A percentile compares a stretch with the other conserved stretches of the same genome.
phyloP scores from a whole-genome alignment of 2,888 invertebrate species.

The Oxyscelio sp. region DNA sequence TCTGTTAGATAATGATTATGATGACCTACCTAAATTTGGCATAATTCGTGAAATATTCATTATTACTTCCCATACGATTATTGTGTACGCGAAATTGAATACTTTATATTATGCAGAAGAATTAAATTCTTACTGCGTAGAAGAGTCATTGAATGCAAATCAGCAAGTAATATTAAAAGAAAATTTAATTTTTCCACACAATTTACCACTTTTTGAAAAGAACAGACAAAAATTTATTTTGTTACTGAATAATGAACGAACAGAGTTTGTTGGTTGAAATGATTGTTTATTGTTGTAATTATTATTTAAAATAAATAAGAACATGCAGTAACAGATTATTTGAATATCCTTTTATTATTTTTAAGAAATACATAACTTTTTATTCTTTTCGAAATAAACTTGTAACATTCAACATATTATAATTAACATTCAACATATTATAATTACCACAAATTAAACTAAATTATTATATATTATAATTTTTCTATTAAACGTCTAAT shows the following conservation, averaged over 20 bases:
- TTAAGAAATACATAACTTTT: no score
- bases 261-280: constrained; percentile 17
- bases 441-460: no score
- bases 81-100: not conserved
- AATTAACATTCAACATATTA: no score
- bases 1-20: not conserved
- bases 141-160: not conserved
- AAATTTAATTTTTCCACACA: constrained; percentile 25
- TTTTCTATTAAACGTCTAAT: no score
- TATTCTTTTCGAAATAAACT: no score
- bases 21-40: not conserved
- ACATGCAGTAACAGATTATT: no score
- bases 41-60: constrained; percentile 10
- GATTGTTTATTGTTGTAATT: no score
- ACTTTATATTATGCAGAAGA: not conserved
- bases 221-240: constrained; percentile 16
- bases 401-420: no score
- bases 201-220: constrained; percentile 3
- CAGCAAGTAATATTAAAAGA: not conserved
- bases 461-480: no score
- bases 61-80: not conserved
- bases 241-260: constrained; percentile 14
- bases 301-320: no score
- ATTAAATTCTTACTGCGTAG: constrained; percentile 21
- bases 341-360: no score